Conservation (phyloP, 2,888 invertebrate species). For the Limnephilus marmoratus region DNA sequence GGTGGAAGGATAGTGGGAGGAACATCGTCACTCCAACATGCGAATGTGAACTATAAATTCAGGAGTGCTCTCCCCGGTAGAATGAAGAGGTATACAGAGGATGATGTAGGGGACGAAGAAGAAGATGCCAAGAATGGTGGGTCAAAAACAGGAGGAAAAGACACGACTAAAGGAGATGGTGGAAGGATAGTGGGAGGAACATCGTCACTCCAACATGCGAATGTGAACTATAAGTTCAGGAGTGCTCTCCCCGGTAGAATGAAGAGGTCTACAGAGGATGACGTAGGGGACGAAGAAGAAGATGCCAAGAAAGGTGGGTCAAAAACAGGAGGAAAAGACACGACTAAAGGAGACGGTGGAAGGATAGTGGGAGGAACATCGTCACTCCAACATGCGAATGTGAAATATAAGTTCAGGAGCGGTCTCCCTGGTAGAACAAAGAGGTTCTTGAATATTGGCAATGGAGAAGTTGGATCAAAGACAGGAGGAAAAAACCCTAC, state of each 20-base stretch:
- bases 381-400: too few relatives aligned
- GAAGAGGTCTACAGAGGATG: neutral
- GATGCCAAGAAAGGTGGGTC: neutral
- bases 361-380: too few relatives aligned
- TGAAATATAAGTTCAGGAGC: too few relatives aligned
- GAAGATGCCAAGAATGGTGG: neutral
- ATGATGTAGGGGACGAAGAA: constrained; percentile 19
- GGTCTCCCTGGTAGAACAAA: too few relatives aligned
- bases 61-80: neutral
- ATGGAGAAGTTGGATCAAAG: too few relatives aligned
- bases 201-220: constrained; percentile 42
- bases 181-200: constrained; percentile 52
- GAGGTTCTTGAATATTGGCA: too few relatives aligned
- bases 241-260: constrained; percentile 18
- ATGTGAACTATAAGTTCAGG: constrained; percentile 50
- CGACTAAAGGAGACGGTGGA: too few relatives aligned
- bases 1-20: too few relatives aligned
- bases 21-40: too few relatives aligned
- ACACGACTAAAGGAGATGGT: neutral
- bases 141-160: neutral
- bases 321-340: neutral
- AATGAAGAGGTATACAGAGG: neutral
- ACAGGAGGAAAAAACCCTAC: neutral
- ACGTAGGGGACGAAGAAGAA: constrained; percentile 10
- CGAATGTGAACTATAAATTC: too few relatives aligned